These are phyloP conservation scores for Anthophora plumipes DNA, from an alignment of 2,888 invertebrate genomes.

Conservation along the genomic window DNA sequence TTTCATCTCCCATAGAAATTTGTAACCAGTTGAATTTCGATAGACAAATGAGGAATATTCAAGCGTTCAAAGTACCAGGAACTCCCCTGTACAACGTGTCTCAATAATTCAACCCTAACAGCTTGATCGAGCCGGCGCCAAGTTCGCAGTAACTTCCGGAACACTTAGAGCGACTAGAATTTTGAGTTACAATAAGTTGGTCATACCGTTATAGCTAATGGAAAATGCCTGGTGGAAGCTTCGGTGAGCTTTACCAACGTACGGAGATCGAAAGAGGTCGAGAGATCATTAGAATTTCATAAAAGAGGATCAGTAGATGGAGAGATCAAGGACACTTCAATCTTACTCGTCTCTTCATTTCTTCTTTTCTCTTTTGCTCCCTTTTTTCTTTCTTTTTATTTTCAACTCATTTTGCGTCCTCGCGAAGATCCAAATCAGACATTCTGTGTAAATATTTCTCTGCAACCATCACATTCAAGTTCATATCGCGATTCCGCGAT, in stretches of 20 bases:
- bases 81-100: not conserved
- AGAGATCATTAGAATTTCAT: conserved; percentile 15
- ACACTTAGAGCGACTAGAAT: not conserved
- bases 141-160: not conserved
- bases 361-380: too few species aligned
- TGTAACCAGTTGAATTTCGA: not conserved
- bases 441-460: not conserved
- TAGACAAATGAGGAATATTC: not conserved
- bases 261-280: conserved; percentile 13
- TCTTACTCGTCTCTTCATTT: not conserved
- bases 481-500: not conserved
- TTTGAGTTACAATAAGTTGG: not conserved
- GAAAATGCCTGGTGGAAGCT: not conserved
- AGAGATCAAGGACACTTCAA: not conserved
- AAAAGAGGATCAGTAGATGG: not conserved
- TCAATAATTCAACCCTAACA: not conserved
- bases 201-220: too few species aligned
- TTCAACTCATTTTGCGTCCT: too few species aligned
- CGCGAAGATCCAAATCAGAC: not conserved
- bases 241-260: not conserved
- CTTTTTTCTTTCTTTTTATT: not conserved
- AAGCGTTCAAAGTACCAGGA: conserved; percentile 3
- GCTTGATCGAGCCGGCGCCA: not conserved
- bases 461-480: not conserved
- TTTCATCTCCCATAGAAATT: too few species aligned